Evolutionary conservation across 1,140 invertebrate species (phyloP).

Genomic region (Tetranychus urticae): DNA sequence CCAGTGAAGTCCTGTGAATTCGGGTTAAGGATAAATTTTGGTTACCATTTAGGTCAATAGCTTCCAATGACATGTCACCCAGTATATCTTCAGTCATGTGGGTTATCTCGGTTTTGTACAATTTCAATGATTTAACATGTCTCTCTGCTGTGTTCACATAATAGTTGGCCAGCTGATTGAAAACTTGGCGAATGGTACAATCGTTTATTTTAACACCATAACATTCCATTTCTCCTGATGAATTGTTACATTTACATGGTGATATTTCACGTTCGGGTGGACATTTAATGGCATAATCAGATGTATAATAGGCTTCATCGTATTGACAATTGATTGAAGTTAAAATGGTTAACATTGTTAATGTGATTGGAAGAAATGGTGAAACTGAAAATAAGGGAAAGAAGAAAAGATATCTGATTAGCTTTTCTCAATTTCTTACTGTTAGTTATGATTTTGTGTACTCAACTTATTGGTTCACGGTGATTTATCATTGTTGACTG

Average conservation of each 20-base stretch:
- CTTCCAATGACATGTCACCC: background rate
- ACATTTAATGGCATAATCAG: background rate
- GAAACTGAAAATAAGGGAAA: too few relatives aligned
- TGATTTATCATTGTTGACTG: too few relatives aligned
- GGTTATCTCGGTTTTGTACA: slow-evolving; percentile 2
- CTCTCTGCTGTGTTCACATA: background rate
- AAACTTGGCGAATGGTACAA: background rate
- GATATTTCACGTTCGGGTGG: background rate
- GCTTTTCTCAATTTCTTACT: too few relatives aligned
- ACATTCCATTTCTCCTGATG: background rate
- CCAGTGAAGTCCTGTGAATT: background rate
- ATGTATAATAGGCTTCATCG: background rate
- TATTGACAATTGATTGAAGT: background rate
- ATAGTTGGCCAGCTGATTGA: background rate
- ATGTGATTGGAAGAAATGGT: too few relatives aligned
- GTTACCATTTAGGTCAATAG: slow-evolving; percentile 1
- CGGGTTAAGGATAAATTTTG: slow-evolving; percentile 1
- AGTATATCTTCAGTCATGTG: background rate
- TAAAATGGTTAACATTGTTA: too few relatives aligned
- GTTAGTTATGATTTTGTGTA: too few relatives aligned
- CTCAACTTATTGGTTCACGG: too few relatives aligned
- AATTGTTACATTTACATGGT: background rate
- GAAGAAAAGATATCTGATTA: too few relatives aligned
- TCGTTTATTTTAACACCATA: background rate
- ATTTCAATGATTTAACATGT: background rate